Conservation (phyloP, 64 coral and sea anemone genomes). For the Pocillopora damicornis region DNA sequence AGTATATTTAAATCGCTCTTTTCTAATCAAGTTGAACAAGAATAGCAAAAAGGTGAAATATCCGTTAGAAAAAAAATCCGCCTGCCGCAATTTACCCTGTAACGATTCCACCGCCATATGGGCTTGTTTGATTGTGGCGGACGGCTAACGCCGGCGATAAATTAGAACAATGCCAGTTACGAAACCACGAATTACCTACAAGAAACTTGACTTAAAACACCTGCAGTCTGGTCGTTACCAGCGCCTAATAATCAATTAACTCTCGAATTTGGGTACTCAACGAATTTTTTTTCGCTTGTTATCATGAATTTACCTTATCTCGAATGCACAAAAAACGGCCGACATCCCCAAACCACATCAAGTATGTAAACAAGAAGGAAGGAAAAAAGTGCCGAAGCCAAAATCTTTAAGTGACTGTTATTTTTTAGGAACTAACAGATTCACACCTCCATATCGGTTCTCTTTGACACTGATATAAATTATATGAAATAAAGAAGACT, state of each 20-base stretch:
- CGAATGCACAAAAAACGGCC: neutral
- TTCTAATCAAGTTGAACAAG: neutral
- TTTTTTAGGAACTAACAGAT: neutral
- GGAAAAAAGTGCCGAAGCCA: neutral
- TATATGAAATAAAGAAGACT: neutral
- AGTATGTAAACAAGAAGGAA: neutral
- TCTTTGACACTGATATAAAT: conserved; percentile 25
- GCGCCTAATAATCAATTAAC: conserved; percentile 11
- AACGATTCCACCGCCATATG: neutral
- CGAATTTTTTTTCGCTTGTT: neutral
- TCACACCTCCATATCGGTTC: conserved; percentile 20
- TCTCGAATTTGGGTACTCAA: neutral
- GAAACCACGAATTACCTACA: neutral
- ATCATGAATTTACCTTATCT: neutral
- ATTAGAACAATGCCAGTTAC: conserved; percentile 1
- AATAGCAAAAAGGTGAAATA: neutral
- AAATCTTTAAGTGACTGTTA: neutral
- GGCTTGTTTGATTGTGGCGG: neutral
- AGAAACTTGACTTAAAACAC: neutral
- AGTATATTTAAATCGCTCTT: neutral
- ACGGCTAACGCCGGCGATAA: neutral
- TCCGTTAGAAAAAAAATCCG: neutral
- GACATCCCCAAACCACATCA: neutral
- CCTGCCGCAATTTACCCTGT: neutral
- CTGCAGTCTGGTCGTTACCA: neutral